Evolutionary conservation across 2,797 vertebrate genomes (phyloP).

Genomic region (Mormyrops attenuatus): DNA sequence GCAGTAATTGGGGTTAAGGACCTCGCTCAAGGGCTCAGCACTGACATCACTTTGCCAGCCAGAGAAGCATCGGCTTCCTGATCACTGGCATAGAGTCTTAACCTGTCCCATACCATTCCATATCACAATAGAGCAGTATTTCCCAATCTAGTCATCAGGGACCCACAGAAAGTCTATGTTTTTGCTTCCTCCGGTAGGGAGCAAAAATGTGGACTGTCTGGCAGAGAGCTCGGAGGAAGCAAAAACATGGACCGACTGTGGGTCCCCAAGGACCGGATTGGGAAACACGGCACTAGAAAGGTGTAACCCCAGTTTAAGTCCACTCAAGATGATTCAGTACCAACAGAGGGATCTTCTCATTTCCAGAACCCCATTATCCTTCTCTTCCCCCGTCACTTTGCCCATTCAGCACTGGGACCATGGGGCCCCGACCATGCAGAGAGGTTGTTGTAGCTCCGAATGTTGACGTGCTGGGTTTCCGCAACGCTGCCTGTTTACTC

Average conservation of each 20-base stretch:
- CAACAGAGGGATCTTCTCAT: not conserved
- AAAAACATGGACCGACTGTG: not conserved
- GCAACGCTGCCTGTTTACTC: conserved; percentile 22
- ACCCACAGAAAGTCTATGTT: not conserved
- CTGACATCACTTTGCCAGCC: not conserved
- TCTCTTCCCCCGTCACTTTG: not conserved
- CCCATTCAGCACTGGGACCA: not conserved
- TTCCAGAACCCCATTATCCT: not conserved
- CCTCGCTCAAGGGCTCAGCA: not conserved
- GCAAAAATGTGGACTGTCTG: not conserved
- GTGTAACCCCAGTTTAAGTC: not conserved
- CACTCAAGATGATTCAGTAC: not conserved
- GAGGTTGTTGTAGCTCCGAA: not conserved
- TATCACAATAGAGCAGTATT: not conserved
- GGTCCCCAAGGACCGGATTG: not conserved
- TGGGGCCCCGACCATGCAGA: not conserved
- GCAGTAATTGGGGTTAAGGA: not conserved
- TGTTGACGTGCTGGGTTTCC: not conserved
- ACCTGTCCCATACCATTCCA: not conserved
- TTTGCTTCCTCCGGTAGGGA: not conserved
- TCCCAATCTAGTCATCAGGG: not conserved
- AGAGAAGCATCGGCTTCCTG: not conserved
- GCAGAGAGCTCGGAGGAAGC: not conserved
- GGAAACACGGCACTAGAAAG: not conserved
- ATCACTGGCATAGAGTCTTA: not conserved